Evolutionary conservation across 1,140 invertebrate species (phyloP).

Genomic region (Pachypsylla venusta): DNA sequence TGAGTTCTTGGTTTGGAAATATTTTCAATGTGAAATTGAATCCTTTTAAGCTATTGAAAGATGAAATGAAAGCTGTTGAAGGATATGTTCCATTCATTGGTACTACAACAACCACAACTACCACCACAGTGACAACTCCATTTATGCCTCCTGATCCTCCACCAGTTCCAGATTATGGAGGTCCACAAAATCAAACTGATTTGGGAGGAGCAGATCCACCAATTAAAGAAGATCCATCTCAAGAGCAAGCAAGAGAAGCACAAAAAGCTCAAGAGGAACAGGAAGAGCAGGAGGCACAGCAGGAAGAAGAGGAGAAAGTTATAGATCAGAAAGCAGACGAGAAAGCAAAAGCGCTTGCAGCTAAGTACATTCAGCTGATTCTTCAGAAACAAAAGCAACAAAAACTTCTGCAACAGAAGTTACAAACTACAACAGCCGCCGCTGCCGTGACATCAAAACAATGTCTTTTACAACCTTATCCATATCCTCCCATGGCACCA

Average conservation of each 20-base stretch:
- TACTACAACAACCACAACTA: constrained; percentile 1
- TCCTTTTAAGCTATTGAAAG: not conserved
- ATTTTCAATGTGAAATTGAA: not conserved
- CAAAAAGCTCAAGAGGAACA: constrained; percentile 6
- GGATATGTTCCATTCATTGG: not conserved
- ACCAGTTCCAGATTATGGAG: not conserved
- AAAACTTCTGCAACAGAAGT: not conserved
- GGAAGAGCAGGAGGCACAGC: not conserved
- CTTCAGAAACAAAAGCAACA: constrained; percentile 1
- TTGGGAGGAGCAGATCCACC: not conserved
- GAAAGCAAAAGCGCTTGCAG: constrained; percentile 2
- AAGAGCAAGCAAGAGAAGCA: constrained; percentile 1
- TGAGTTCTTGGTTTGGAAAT: not conserved
- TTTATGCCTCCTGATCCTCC: not conserved
- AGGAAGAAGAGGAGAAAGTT: constrained; percentile 4
- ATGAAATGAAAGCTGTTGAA: not conserved
- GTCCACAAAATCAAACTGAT: not conserved
- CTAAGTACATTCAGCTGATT: constrained; percentile 4
- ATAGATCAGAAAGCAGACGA: constrained; percentile 7
- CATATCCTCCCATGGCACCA: not conserved
- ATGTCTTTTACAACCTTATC: not conserved
- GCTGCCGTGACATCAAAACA: not conserved
- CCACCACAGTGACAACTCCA: not conserved
- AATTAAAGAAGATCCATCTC: not conserved
- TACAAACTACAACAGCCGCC: not conserved